Conservation (phyloP, 2,888 invertebrate genomes). For the Schizotus pectinicornis region DNA sequence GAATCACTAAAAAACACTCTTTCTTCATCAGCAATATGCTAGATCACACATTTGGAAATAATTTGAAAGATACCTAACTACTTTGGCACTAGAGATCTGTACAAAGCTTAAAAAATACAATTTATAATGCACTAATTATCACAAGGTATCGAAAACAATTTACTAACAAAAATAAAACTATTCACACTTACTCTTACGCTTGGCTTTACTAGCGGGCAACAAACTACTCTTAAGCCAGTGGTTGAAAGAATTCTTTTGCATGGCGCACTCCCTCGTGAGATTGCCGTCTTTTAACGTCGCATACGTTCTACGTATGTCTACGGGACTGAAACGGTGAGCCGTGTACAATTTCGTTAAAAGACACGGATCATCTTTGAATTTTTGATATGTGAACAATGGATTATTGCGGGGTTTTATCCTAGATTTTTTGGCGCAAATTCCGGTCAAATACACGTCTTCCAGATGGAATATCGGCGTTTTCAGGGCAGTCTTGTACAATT, state of each 20-base stretch:
- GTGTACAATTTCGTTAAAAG: constrained; percentile 14
- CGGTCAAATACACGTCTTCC: constrained; percentile 82
- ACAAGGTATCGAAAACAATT: constrained; percentile 27
- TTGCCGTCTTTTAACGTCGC: constrained; percentile 12
- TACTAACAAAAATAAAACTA: constrained; percentile 15
- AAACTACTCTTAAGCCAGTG: constrained; percentile 24
- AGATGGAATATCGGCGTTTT: constrained; percentile 75
- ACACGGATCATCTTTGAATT: constrained; percentile 17
- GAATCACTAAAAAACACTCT: constrained; percentile 68
- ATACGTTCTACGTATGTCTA: constrained; percentile 16
- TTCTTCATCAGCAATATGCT: no score
- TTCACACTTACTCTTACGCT: constrained; percentile 28
- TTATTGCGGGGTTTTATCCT: constrained; percentile 59
- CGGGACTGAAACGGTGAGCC: constrained; percentile 21
- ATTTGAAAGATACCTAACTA: no score
- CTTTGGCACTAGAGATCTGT: constrained; percentile 31
- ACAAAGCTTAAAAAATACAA: constrained; percentile 33
- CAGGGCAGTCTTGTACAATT: constrained; percentile 71
- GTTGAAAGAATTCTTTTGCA: constrained; percentile 12
- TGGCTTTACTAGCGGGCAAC: constrained; percentile 17
- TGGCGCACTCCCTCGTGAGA: constrained; percentile 9
- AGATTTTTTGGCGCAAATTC: constrained; percentile 70
- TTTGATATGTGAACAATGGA: constrained; percentile 25
- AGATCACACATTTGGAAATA: no score
- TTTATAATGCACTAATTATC: constrained; percentile 36